Evolutionary conservation across 2,888 invertebrate species (phyloP), one percentile per base, ranked within the genome.

Genomic region (Blomia tropicalis): DNA sequence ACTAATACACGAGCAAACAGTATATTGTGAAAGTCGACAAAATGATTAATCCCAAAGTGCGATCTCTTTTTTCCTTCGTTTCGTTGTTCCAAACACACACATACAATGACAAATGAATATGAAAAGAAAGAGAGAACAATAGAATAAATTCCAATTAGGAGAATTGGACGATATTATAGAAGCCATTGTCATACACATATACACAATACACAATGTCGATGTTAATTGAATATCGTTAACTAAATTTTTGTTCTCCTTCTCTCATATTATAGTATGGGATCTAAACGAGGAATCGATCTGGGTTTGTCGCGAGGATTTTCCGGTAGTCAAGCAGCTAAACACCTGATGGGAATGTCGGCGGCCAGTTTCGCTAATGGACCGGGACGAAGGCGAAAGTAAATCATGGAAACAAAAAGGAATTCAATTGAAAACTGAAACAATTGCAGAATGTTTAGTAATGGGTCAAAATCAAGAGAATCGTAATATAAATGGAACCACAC

Each of bases 351-450:
- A 2, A 75, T 89, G 59, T 85, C 87, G 44, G 87, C 87, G 0
- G 90, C 90, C 68, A 87, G 87, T 76, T 87, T 82, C 76, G 86
- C 89, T 25, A 85, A 84, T 1, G 88, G 89, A 11, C 89, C 89
- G 1, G 88, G 89, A 69, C 81, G 61, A 53, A 27, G 32, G 43
- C 61, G 61, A 27, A 47, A 47, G 51, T 47, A 47, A 47, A 47
- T n/a, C 11, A 14, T 47, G 22, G 22, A 7, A n/a, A 47, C 7
- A 7, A 14, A 7, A 47, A 11, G 41, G n/a, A n/a, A n/a, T n/a
- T n/a, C n/a, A n/a, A n/a, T n/a, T n/a, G n/a, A n/a, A n/a, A n/a
- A n/a, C n/a, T n/a, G n/a, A n/a, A n/a, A n/a, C n/a, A n/a, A n/a
- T n/a, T n/a, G n/a, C n/a, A n/a, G n/a, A n/a, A n/a, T n/a, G n/a